Evolutionary conservation across 2,797 vertebrate genomes (phyloP), one percentile per base, ranked within the genome.

Genomic region (Tiaroga cobitis): DNA sequence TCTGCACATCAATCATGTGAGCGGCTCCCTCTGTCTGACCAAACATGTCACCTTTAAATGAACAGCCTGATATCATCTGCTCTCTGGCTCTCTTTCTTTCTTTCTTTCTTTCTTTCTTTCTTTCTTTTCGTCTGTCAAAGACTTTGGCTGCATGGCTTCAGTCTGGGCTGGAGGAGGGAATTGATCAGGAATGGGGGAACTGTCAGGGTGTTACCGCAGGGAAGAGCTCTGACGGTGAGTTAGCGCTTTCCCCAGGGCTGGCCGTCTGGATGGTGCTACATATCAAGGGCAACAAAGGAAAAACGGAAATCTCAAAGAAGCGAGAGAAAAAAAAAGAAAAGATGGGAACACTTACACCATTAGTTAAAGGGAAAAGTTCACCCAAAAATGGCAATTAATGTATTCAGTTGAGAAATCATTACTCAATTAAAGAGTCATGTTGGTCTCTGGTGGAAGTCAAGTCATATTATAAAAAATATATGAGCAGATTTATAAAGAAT

Each of bases 1-100:
- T 80, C 59, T 84, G 80, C 63, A 70, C 85, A 87, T 89, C 88
- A 87, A 80, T 89, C 88, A 85, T 83, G 51, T 34, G 46, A 68
- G n/a, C n/a, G 19, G 24, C 41, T 63, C 63, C 74, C 54, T 78
- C 63, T 69, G 65, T 84, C 82, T 59, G 82, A 84, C 82, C 74
- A 84, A 78, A 84, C 82, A 84, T 26, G 19, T 78, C 74, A 78
- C 74, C 26, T 56, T 59, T 80, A 85, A 85, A 85, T 49, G 67
- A 79, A 80, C 67, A 80, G 76, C 37, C 76, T 85, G 67, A 85
- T 73, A 85, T 85, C 76, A 72, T 85, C 76, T 49, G 46, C 72
- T 81, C 79, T 75, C 61, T 80, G 34, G 5, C 34, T 34, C 5
- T 80, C 34, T 34, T 34, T 34, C 34, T 34, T 34, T 34, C 34